phyloP scores from a whole-genome alignment of 2,113 vertebrate species.

The Junco hyemalis region DNA sequence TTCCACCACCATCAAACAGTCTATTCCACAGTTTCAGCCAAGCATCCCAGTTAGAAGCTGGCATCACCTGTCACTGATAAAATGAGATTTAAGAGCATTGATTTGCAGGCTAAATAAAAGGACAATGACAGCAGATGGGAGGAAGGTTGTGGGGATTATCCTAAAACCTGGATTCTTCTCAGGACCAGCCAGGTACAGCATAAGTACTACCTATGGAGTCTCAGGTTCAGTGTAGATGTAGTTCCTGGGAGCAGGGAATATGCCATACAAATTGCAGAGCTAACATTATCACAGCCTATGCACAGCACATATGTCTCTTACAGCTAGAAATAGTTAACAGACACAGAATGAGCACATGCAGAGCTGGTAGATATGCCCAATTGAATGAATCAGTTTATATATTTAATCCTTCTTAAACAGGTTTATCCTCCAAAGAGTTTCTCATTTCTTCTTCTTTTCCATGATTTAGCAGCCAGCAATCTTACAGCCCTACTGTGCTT shows the following conservation, averaged over 20 bases:
- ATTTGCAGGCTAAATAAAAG: background rate
- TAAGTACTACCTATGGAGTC: background rate
- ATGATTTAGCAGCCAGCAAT: slow-evolving; percentile 68
- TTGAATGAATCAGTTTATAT: slow-evolving; percentile 70
- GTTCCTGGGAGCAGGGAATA: background rate
- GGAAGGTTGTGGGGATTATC: background rate
- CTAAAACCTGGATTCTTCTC: background rate
- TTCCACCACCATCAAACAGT: background rate
- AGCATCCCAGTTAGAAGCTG: background rate
- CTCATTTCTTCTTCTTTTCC: slow-evolving; percentile 67
- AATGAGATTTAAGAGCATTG: rapidly evolving
- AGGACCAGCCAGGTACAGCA: background rate
- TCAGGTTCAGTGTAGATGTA: background rate
- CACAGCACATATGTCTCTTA: background rate
- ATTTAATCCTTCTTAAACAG: slow-evolving; percentile 74
- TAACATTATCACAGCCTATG: background rate
- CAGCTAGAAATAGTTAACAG: slow-evolving; percentile 59
- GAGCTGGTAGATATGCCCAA: slow-evolving; percentile 60
- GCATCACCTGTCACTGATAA: background rate
- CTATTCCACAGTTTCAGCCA: background rate
- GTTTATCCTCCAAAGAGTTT: slow-evolving; percentile 70
- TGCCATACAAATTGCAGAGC: slow-evolving; percentile 2
- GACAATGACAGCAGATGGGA: background rate
- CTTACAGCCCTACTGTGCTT: slow-evolving; percentile 64
- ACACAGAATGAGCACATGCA: slow-evolving; percentile 55